phyloP scores from a whole-genome alignment of 2,888 invertebrate genomes.

The Cylloceria caligata region DNA sequence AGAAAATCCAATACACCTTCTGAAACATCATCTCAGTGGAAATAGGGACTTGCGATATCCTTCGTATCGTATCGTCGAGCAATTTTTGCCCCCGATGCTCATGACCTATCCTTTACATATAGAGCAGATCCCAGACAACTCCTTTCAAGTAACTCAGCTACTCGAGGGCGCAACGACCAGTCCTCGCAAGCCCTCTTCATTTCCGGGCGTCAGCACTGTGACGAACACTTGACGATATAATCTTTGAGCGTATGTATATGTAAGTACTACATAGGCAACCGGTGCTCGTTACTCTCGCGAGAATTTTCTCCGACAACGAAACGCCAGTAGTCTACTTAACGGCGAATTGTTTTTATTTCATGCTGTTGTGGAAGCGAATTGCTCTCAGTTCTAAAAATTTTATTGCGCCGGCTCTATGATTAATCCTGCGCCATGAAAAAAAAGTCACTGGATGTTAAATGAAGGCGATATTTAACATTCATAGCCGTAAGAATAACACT shows the following conservation, averaged over 20 bases:
- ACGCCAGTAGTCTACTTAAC: neutral
- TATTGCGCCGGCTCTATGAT: neutral
- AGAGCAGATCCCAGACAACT: neutral
- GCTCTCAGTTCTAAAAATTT: neutral
- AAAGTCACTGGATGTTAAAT: neutral
- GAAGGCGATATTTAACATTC: neutral
- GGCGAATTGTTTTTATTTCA: conserved; percentile 12
- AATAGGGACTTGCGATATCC: neutral
- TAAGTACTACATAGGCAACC: conserved; percentile 22
- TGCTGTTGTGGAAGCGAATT: neutral
- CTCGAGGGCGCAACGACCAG: conserved; percentile 55
- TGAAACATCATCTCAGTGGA: conserved; percentile 12
- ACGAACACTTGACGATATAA: conserved; percentile 65
- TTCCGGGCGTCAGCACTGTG: conserved; percentile 67
- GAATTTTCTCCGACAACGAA: conserved; percentile 15
- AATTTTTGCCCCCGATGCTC: conserved; percentile 18
- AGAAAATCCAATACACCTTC: neutral
- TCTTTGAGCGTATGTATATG: conserved; percentile 48
- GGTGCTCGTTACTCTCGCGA: conserved; percentile 40
- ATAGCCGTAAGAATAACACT: neutral
- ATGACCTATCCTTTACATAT: conserved; percentile 3
- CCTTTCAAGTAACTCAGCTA: conserved; percentile 54
- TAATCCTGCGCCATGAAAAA: neutral
- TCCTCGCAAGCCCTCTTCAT: conserved; percentile 66
- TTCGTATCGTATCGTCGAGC: conserved; percentile 2